These are phyloP conservation scores for Cetoscarus ocellatus DNA, from an alignment of 2,797 vertebrate genomes.

Conservation along the genomic window DNA sequence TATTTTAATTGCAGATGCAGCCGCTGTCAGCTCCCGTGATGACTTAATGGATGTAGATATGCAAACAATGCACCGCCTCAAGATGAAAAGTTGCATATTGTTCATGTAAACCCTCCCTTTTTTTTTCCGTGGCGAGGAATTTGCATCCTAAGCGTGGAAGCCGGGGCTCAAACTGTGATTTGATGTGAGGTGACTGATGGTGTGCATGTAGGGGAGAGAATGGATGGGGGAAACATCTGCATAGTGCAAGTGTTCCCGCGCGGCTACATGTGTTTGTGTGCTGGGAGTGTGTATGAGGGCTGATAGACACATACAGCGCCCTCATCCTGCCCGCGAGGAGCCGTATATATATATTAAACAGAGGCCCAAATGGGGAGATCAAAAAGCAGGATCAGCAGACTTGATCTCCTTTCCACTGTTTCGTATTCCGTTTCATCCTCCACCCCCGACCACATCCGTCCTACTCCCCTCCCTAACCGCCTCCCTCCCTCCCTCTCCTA, in stretches of 20 bases:
- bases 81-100: slow-evolving; percentile 46
- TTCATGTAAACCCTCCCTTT: slow-evolving; percentile 17
- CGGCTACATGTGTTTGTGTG: slow-evolving; percentile 14
- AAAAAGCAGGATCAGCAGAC: slow-evolving; percentile 72
- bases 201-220: slow-evolving; percentile 16
- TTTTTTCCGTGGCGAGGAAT: not conserved
- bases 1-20: slow-evolving; percentile 36
- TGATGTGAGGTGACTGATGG: slow-evolving; percentile 37
- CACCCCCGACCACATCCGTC: slow-evolving; percentile 23
- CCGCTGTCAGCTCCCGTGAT: slow-evolving; percentile 27
- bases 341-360: slow-evolving; percentile 32
- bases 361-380: slow-evolving; percentile 49
- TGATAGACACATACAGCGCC: slow-evolving; percentile 9
- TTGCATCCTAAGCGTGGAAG: slow-evolving; percentile 28
- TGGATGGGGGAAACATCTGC: slow-evolving; percentile 22
- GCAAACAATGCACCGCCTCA: slow-evolving; percentile 33
- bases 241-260: not conserved
- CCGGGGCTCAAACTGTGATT: slow-evolving; percentile 19
- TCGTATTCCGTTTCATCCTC: slow-evolving; percentile 78
- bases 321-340: slow-evolving; percentile 8
- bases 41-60: slow-evolving; percentile 47
- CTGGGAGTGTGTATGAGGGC: slow-evolving; percentile 2
- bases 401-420: slow-evolving; percentile 69
- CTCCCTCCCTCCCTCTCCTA: slow-evolving; percentile 13
- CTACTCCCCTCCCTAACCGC: slow-evolving; percentile 15